Conservation (phyloP, 2,797 vertebrate species). For the Lateolabrax maculatus region DNA sequence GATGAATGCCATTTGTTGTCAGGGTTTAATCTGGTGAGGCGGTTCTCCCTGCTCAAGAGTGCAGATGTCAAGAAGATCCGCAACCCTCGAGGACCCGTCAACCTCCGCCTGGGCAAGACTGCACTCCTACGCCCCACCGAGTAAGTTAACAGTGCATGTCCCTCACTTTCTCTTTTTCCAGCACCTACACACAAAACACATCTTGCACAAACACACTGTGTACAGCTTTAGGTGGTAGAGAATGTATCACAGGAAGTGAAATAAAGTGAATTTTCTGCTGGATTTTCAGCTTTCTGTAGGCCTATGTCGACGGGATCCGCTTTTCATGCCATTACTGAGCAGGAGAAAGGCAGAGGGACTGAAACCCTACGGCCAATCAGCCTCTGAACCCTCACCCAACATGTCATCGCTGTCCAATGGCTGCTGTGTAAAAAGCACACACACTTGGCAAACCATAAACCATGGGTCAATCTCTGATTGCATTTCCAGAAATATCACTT, state of each 20-base stretch:
- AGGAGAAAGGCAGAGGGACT: conserved; percentile 23
- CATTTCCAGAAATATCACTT: conserved; percentile 67
- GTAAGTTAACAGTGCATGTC: conserved; percentile 81
- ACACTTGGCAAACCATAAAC: conserved; percentile 24
- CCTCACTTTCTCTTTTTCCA: not conserved
- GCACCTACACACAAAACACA: conserved; percentile 1
- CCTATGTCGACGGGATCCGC: not conserved
- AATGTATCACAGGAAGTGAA: conserved; percentile 18
- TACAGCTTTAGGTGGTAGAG: conserved; percentile 5
- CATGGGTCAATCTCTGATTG: conserved; percentile 56
- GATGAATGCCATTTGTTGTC: conserved; percentile 46
- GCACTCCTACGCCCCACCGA: conserved; percentile 88
- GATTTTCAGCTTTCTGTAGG: conserved; percentile 23
- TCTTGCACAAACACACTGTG: not conserved
- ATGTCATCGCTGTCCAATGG: conserved; percentile 45
- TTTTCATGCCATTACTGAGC: conserved; percentile 32
- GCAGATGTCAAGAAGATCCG: conserved; percentile 93
- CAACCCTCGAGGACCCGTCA: conserved; percentile 87
- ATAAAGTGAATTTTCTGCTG: conserved; percentile 24
- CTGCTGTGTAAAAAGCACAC: conserved; percentile 40
- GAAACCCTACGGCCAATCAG: conserved; percentile 27
- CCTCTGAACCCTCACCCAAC: conserved; percentile 46
- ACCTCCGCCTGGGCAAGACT: conserved; percentile 91
- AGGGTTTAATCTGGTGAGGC: conserved; percentile 95
- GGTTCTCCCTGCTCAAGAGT: conserved; percentile 91